phyloP scores from a whole-genome alignment of 2,113 vertebrate genomes.

The Gymnarchus niloticus region DNA sequence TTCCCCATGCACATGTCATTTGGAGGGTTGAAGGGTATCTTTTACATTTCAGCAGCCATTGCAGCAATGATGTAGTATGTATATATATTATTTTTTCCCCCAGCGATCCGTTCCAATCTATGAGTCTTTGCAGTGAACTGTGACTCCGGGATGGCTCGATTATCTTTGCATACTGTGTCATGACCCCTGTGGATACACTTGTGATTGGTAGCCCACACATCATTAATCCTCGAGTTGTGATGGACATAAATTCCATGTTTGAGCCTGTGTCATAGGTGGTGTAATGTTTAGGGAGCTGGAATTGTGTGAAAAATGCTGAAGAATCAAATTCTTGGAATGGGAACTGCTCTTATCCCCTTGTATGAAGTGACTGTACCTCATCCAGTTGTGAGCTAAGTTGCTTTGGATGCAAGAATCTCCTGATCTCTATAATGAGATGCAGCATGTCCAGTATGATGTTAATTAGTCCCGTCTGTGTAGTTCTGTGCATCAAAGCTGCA shows the following conservation, averaged over 20 bases:
- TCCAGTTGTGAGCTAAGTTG: not conserved
- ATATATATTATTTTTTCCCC: not conserved
- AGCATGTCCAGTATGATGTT: not conserved
- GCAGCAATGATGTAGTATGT: not conserved
- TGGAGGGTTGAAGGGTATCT: not conserved
- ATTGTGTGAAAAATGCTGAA: not conserved
- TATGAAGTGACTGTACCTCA: not conserved
- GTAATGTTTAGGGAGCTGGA: not conserved
- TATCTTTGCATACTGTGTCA: slow-evolving; percentile 21
- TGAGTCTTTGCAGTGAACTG: not conserved
- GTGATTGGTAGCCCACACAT: not conserved
- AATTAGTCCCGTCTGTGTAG: not conserved
- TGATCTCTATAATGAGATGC: not conserved
- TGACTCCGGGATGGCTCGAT: not conserved
- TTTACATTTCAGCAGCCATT: not conserved
- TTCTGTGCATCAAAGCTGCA: not conserved
- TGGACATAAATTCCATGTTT: not conserved
- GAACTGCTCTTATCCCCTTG: not conserved
- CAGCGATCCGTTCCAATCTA: too few relatives aligned
- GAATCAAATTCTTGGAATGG: not conserved
- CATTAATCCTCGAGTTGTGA: not conserved
- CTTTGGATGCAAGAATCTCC: not conserved
- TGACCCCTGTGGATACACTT: not conserved
- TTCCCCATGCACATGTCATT: not conserved
- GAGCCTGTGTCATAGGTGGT: not conserved